A percentile compares a stretch with the other conserved stretches of the same genome.
phyloP scores from a whole-genome alignment of 30 jellyfish, hydroid and myxozoan species.

The Sanderia malayensis region DNA sequence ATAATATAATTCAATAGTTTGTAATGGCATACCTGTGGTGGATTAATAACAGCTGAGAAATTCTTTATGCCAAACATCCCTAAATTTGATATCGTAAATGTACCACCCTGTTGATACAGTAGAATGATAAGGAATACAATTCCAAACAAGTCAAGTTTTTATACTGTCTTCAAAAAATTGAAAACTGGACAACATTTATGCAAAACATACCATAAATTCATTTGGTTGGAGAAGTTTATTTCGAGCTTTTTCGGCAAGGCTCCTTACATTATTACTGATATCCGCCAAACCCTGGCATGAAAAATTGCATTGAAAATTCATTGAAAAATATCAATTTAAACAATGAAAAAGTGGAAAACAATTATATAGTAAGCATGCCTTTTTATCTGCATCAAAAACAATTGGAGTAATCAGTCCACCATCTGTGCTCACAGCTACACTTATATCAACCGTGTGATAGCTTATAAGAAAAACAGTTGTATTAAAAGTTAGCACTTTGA shows the following conservation, averaged over 20 bases:
- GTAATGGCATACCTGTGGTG: slow-evolving; percentile 50
- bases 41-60: slow-evolving; percentile 84
- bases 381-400: slow-evolving; percentile 74
- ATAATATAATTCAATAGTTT: background rate
- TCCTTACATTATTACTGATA: slow-evolving; percentile 59
- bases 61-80: slow-evolving; percentile 94
- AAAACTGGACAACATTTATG: background rate
- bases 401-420: slow-evolving; percentile 94
- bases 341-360: background rate
- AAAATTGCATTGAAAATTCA: background rate
- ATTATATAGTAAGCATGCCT: slow-evolving; percentile 36
- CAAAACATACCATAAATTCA: slow-evolving; percentile 66
- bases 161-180: no score
- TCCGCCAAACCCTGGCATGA: slow-evolving; percentile 54
- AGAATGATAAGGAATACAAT: no score
- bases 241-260: slow-evolving; percentile 88
- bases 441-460: slow-evolving; percentile 69
- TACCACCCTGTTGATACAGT: slow-evolving; percentile 76
- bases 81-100: slow-evolving; percentile 87
- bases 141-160: no score
- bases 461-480: slow-evolving; percentile 27
- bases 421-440: slow-evolving; percentile 89
- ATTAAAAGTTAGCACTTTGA: no score
- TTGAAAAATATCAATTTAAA: background rate
- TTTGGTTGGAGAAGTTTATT: slow-evolving; percentile 64